phyloP scores from a whole-genome alignment of 37 sponge, comb jelly and placozoan genomes.

The Oopsacas minuta region DNA sequence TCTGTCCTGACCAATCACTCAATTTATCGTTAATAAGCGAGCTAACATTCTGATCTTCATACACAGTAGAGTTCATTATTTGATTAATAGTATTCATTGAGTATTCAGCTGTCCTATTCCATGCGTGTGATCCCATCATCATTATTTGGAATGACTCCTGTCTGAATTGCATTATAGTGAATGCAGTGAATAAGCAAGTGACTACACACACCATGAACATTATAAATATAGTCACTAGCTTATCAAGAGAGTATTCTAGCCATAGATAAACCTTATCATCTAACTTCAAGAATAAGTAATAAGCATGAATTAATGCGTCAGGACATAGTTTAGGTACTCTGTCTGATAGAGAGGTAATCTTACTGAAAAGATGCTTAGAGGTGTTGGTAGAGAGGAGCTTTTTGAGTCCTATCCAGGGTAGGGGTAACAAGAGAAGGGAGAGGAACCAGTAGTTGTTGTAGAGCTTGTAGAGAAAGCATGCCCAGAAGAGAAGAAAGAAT shows the following conservation, averaged over 20 bases:
- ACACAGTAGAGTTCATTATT: neutral
- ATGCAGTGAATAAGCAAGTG: neutral
- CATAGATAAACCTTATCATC: neutral
- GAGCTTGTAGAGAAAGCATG: conserved; percentile 16
- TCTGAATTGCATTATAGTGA: neutral
- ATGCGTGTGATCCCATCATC: conserved; percentile 7
- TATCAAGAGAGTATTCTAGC: neutral
- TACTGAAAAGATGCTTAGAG: neutral
- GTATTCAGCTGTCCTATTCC: conserved; percentile 6
- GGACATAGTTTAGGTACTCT: neutral
- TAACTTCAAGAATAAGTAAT: neutral
- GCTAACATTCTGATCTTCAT: neutral
- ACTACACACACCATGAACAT: conserved; percentile 8
- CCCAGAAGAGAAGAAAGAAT: conserved; percentile 21
- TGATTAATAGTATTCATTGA: neutral
- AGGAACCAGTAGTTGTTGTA: conserved; percentile 24
- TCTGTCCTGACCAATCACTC: conserved; percentile 3
- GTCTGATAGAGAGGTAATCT: neutral
- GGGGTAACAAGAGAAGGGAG: neutral
- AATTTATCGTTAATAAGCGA: neutral
- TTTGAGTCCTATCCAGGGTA: neutral
- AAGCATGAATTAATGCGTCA: neutral
- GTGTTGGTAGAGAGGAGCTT: neutral
- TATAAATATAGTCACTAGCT: neutral
- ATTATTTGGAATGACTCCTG: conserved; percentile 9